Evolutionary conservation across 2,888 invertebrate genomes (phyloP).

Genomic region (Drosophila nr. fundita): DNA sequence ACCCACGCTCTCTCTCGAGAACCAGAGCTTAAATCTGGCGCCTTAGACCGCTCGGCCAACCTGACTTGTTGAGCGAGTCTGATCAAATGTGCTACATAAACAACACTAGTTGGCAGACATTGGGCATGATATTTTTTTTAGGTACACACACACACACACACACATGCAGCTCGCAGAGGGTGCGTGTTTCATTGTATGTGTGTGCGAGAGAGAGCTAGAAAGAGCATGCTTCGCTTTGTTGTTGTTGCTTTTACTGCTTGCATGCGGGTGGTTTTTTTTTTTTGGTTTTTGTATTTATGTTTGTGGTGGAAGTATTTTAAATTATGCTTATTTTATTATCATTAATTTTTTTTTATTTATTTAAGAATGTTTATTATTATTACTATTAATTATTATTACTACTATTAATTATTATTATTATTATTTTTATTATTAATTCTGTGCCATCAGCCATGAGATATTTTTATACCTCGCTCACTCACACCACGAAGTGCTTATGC

Average conservation of each 20-base stretch:
- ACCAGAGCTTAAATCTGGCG: slow-evolving; percentile 94
- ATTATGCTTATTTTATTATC: neutral
- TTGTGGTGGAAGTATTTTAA: neutral
- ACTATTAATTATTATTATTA: neutral
- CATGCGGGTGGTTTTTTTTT: neutral
- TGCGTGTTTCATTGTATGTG: slow-evolving; percentile 21
- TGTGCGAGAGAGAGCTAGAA: neutral
- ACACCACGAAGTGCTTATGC: slow-evolving; percentile 17
- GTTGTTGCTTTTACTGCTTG: slow-evolving; percentile 1
- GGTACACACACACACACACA: slow-evolving; percentile 9
- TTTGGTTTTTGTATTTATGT: neutral
- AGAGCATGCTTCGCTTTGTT: neutral
- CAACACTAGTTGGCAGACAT: slow-evolving; percentile 23
- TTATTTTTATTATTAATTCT: neutral
- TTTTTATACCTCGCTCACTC: slow-evolving; percentile 34
- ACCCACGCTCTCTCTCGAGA: slow-evolving; percentile 93
- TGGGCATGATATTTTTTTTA: slow-evolving; percentile 25
- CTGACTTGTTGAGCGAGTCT: slow-evolving; percentile 85
- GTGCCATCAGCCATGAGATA: slow-evolving; percentile 21
- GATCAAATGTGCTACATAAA: slow-evolving; percentile 56
- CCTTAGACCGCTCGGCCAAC: slow-evolving; percentile 94
- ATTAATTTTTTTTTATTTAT: neutral
- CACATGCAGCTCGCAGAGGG: slow-evolving; percentile 20
- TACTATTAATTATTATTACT: neutral
- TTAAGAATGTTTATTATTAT: neutral